A percentile compares a stretch with the other conserved stretches of the same genome.
These are phyloP conservation scores for Typhlomys cinereus DNA, from an alignment of 2,113 vertebrate genomes.

Conservation along the genomic window DNA sequence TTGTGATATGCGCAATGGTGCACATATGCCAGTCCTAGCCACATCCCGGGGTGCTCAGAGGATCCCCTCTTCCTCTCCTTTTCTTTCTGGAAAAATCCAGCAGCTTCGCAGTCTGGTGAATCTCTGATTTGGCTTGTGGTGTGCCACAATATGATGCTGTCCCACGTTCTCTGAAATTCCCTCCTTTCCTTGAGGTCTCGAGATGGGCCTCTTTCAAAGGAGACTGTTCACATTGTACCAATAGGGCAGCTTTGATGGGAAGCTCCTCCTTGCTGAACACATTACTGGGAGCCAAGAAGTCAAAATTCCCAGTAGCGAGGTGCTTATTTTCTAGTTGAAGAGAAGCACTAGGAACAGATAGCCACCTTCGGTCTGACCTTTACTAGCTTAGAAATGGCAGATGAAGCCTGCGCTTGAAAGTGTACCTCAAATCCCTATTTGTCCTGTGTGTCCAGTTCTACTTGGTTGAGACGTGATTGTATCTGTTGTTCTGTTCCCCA, in stretches of 20 bases:
- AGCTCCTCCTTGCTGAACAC: not conserved
- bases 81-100: not conserved
- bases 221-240: not conserved
- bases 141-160: not conserved
- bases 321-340: not conserved
- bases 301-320: not conserved
- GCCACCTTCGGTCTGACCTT: not conserved
- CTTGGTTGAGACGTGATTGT: too few species aligned
- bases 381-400: not conserved
- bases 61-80: slow-evolving; percentile 50
- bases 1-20: not conserved
- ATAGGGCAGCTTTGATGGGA: not conserved
- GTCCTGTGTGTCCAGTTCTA: not conserved
- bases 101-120: not conserved
- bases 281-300: not conserved
- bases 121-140: not conserved
- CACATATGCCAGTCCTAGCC: not conserved
- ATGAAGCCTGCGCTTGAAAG: not conserved
- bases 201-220: rapidly evolving
- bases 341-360: not conserved
- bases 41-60: not conserved
- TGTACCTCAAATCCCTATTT: rapidly evolving
- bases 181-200: not conserved
- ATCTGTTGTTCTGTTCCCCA: not conserved
- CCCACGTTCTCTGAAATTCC: not conserved